These are phyloP conservation scores for Lasioglossum zephyrum DNA, from an alignment of 2,888 invertebrate species.

Conservation along the genomic window DNA sequence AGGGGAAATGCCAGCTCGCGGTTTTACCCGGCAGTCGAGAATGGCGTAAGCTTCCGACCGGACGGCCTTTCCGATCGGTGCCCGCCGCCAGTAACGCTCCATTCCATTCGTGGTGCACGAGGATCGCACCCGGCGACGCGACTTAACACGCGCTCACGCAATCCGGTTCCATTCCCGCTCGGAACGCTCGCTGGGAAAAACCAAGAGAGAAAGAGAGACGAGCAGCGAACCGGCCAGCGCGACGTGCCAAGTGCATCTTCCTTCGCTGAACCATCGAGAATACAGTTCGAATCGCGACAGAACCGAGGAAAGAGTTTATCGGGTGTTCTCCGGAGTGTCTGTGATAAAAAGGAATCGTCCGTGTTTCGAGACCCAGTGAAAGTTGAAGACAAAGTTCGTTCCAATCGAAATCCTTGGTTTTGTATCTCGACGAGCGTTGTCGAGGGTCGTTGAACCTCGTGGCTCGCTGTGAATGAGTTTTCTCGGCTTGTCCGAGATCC, in stretches of 20 bases:
- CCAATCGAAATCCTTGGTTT: neutral
- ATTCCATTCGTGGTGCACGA: constrained; percentile 16
- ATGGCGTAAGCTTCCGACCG: constrained; percentile 71
- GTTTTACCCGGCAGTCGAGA: constrained; percentile 74
- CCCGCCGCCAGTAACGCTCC: constrained; percentile 22
- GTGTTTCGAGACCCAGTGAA: neutral
- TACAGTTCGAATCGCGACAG: neutral
- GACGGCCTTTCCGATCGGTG: constrained; percentile 47
- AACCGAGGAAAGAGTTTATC: neutral
- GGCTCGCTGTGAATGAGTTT: neutral
- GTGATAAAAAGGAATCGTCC: neutral
- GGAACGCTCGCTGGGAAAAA: neutral
- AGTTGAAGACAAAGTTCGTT: neutral
- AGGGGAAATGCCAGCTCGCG: constrained; percentile 54
- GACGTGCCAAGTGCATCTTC: neutral
- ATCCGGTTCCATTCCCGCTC: constrained; percentile 10
- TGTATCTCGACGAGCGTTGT: neutral
- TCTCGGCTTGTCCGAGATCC: neutral
- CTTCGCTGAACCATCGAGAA: neutral
- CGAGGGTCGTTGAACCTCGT: constrained; percentile 16
- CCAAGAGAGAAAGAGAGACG: neutral
- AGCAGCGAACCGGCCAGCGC: neutral
- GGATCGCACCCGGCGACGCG: constrained; percentile 15
- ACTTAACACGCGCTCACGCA: constrained; percentile 1
- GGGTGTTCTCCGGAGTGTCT: constrained; percentile 1